phyloP scores from a whole-genome alignment of 2,113 vertebrate genomes.

The Microtus oregoni region DNA sequence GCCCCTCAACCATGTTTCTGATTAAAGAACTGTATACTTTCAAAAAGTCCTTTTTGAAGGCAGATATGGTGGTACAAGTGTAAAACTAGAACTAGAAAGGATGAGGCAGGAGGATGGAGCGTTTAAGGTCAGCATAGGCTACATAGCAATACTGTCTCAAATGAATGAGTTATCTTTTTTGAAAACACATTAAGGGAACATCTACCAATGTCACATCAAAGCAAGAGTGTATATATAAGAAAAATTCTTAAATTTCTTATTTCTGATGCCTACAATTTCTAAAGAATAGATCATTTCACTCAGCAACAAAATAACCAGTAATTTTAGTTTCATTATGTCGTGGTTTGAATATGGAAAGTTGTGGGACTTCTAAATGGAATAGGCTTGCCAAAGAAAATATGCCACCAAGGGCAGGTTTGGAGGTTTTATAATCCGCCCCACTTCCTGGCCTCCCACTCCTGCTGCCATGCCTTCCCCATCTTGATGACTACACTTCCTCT shows the following conservation, averaged over 20 bases:
- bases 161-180: not conserved
- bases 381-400: not conserved
- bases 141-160: not conserved
- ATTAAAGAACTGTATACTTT: constrained; percentile 5
- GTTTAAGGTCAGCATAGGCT: not conserved
- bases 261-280: not conserved
- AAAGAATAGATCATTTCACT: not conserved
- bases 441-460: not conserved
- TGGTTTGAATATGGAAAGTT: not conserved
- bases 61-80: not conserved
- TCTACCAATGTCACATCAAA: not conserved
- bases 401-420: not conserved
- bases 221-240: not conserved
- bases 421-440: not conserved
- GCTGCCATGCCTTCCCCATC: no score
- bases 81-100: not conserved
- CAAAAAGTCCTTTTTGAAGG: not conserved
- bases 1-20: constrained; percentile 6
- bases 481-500: not conserved
- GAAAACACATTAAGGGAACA: not conserved
- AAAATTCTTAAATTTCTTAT: not conserved
- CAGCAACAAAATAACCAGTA: not conserved
- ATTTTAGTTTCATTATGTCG: not conserved
- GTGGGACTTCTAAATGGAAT: not conserved
- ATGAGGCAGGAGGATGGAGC: not conserved